Percentiles rank a stretch among this genome's conserved stretches.
These are phyloP conservation scores for Seriola quinqueradiata DNA, from an alignment of 2,113 vertebrate genomes.

Conservation along the genomic window DNA sequence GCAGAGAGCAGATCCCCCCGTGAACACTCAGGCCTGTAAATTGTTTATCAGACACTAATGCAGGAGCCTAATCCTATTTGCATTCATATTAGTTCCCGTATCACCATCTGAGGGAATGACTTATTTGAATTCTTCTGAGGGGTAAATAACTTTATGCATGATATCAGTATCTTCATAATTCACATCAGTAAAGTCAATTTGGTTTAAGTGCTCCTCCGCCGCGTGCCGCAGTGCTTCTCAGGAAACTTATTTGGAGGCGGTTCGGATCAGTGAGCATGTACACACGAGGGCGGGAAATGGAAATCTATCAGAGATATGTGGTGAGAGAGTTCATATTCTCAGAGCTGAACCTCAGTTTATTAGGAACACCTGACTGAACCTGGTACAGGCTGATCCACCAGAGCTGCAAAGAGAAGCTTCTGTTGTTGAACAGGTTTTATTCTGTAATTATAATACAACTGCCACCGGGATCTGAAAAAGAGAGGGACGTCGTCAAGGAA, in stretches of 20 bases:
- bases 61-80: slow-evolving; percentile 94
- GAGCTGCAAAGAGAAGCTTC: no score
- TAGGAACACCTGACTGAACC: no score
- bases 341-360: not conserved
- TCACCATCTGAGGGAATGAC: slow-evolving; percentile 89
- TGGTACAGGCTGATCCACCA: no score
- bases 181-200: slow-evolving; percentile 94
- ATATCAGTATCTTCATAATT: slow-evolving; percentile 96
- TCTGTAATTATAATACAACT: no score
- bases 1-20: slow-evolving; percentile 72
- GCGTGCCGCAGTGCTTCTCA: slow-evolving; percentile 69
- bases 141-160: slow-evolving; percentile 91
- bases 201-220: slow-evolving; percentile 92
- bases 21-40: slow-evolving; percentile 88
- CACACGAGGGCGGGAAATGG: slow-evolving; percentile 73
- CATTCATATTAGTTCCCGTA: slow-evolving; percentile 94
- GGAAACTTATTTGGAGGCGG: slow-evolving; percentile 89
- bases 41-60: slow-evolving; percentile 92
- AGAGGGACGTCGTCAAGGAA: no score
- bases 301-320: slow-evolving; percentile 69
- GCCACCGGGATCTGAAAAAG: no score
- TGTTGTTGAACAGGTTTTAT: no score
- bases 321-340: slow-evolving; percentile 71
- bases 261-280: slow-evolving; percentile 90
- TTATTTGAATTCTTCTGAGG: slow-evolving; percentile 94